Conservation (phyloP, 2,888 invertebrate species). For the Eumerus sabulonum region DNA sequence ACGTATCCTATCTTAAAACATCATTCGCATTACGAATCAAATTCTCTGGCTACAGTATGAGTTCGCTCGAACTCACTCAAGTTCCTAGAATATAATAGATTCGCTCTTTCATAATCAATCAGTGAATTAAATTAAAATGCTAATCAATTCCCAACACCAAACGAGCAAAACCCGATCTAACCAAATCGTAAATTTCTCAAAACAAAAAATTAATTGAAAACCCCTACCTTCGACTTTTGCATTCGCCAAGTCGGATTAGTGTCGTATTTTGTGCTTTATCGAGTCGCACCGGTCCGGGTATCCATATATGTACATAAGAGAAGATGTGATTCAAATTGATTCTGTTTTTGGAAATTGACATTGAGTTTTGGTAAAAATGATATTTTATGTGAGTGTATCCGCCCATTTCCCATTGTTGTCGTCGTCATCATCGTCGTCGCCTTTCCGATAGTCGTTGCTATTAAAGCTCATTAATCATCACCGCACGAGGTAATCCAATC, state of each 20-base stretch:
- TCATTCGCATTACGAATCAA: no score
- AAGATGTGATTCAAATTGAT: no score
- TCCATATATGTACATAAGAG: no score
- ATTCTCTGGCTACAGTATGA: no score
- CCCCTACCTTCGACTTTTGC: not conserved
- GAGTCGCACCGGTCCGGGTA: not conserved
- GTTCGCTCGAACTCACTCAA: no score
- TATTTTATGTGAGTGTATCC: not conserved
- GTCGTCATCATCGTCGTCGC: constrained; percentile 4
- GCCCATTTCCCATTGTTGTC: not conserved
- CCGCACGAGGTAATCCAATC: constrained; percentile 39
- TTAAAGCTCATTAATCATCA: constrained; percentile 46
- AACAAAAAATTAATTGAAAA: constrained; percentile 6
- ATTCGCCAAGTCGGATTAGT: constrained; percentile 22
- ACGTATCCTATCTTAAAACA: no score
- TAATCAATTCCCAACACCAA: constrained; percentile 31
- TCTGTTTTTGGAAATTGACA: not conserved
- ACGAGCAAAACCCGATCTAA: no score
- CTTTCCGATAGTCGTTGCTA: not conserved
- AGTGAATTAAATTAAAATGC: constrained; percentile 33
- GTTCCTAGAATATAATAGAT: no score
- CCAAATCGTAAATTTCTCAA: constrained; percentile 24
- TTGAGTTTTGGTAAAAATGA: constrained; percentile 4
- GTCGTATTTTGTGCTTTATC: constrained; percentile 16
- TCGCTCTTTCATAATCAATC: constrained; percentile 30